Conservation (phyloP, 64 coral and sea anemone genomes). For the Stichodactyla mertensii region DNA sequence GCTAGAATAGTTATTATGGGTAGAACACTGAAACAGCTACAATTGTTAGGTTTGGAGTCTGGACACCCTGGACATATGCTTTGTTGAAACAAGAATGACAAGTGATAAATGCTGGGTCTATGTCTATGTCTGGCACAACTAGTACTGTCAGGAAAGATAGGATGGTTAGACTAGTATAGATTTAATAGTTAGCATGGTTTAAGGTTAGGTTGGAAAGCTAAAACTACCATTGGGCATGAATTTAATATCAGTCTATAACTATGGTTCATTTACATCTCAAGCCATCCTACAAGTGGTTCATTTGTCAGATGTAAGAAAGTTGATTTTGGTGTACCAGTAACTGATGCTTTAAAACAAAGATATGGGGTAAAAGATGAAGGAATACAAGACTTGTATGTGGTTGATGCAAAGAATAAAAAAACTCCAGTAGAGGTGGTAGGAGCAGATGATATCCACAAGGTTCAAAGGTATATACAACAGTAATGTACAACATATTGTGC, state of each 20-base stretch:
- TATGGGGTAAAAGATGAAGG: constrained; percentile 40
- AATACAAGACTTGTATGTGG: constrained; percentile 78
- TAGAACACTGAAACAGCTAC: too few relatives aligned
- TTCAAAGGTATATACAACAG: constrained; percentile 55
- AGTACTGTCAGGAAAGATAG: too few relatives aligned
- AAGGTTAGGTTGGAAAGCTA: too few relatives aligned
- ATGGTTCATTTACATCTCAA: background rate
- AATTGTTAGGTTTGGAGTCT: too few relatives aligned
- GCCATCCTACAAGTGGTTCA: constrained; percentile 58
- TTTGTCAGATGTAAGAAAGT: constrained; percentile 95
- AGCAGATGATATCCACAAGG: constrained; percentile 63
- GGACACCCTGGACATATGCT: too few relatives aligned
- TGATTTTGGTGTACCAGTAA: constrained; percentile 71
- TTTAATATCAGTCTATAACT: background rate
- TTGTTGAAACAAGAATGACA: too few relatives aligned
- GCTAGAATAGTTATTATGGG: too few relatives aligned
- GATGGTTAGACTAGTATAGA: too few relatives aligned
- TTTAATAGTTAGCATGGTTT: too few relatives aligned
- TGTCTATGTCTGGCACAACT: too few relatives aligned
- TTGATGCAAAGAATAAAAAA: constrained; percentile 45
- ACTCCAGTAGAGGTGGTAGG: constrained; percentile 86
- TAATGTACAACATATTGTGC: background rate
- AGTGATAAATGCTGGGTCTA: too few relatives aligned
- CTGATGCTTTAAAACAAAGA: constrained; percentile 54
- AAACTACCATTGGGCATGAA: too few relatives aligned